These are phyloP conservation scores for Palaemon carinicauda DNA, from an alignment of 1,140 invertebrate species.

Conservation along the genomic window DNA sequence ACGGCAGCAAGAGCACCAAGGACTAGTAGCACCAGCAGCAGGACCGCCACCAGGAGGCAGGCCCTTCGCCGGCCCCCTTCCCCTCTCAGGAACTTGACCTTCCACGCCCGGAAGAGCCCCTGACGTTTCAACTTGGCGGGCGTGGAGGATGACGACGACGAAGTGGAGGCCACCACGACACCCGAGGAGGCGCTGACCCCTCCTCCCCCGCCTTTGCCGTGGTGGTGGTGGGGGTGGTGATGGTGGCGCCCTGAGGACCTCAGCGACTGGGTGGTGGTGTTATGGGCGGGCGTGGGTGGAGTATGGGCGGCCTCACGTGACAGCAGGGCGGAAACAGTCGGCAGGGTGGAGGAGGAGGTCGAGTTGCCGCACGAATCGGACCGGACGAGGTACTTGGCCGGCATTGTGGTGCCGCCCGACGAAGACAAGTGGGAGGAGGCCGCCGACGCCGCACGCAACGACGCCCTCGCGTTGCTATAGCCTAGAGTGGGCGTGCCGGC, in stretches of 20 bases:
- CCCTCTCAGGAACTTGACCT: slow-evolving; percentile 56
- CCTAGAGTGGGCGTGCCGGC: slow-evolving; percentile 44
- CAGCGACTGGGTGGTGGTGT: slow-evolving; percentile 23
- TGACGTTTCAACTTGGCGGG: slow-evolving; percentile 59
- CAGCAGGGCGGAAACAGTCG: slow-evolving; percentile 59
- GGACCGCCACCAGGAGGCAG: slow-evolving; percentile 40
- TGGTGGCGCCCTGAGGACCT: slow-evolving; percentile 31
- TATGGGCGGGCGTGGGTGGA: slow-evolving; percentile 51
- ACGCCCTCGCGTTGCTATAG: slow-evolving; percentile 41
- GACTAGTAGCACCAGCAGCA: slow-evolving; percentile 52
- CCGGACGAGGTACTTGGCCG: slow-evolving; percentile 54
- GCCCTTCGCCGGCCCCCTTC: slow-evolving; percentile 44
- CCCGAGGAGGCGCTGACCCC: too few relatives aligned
- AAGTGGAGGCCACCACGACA: too few relatives aligned
- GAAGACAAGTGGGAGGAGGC: too few relatives aligned
- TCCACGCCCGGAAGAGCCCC: slow-evolving; percentile 55
- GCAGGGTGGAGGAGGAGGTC: slow-evolving; percentile 57
- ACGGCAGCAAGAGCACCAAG: slow-evolving; percentile 53
- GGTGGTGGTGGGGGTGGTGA: background rate
- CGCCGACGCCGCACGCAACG: slow-evolving; percentile 21
- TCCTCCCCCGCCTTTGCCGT: background rate
- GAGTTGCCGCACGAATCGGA: slow-evolving; percentile 56
- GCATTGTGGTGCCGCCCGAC: slow-evolving; percentile 24
- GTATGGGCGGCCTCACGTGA: slow-evolving; percentile 40
- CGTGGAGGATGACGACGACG: slow-evolving; percentile 10